These are phyloP conservation scores for Oikopleura vanhoeffeni DNA, from an alignment of 23 tunicate species.

Conservation along the genomic window DNA sequence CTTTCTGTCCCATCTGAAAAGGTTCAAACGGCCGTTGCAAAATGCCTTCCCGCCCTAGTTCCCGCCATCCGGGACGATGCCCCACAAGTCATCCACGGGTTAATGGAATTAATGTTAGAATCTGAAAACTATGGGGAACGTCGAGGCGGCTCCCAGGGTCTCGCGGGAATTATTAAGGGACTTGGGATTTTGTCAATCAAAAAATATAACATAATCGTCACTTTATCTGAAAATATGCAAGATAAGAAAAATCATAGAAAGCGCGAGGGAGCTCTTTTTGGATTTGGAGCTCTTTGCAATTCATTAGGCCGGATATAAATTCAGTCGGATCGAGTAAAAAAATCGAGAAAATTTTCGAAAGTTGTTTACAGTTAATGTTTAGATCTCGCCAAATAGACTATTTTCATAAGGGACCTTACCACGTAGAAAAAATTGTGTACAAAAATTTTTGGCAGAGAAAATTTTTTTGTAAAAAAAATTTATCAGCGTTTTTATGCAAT, in stretches of 20 bases:
- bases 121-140: slow-evolving; percentile 83
- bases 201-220: slow-evolving; percentile 55
- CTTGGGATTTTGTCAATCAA: slow-evolving; percentile 85
- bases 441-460: no score
- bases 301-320: no score
- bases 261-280: neutral
- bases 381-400: no score
- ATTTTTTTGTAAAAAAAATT: no score
- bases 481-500: no score
- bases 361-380: no score
- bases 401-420: no score
- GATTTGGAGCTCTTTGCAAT: neutral
- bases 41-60: slow-evolving; percentile 71
- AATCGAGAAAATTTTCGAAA: no score
- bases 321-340: no score
- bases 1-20: slow-evolving; percentile 72
- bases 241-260: slow-evolving; percentile 62
- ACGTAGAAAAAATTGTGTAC: no score
- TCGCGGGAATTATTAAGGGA: slow-evolving; percentile 88
- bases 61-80: slow-evolving; percentile 71
- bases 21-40: slow-evolving; percentile 85
- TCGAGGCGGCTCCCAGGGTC: slow-evolving; percentile 76
- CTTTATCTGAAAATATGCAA: slow-evolving; percentile 48
- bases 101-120: slow-evolving; percentile 35
- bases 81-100: slow-evolving; percentile 38